These are phyloP conservation scores for Babyrousa celebensis DNA, from an alignment of 2,797 vertebrate genomes.

Conservation along the genomic window DNA sequence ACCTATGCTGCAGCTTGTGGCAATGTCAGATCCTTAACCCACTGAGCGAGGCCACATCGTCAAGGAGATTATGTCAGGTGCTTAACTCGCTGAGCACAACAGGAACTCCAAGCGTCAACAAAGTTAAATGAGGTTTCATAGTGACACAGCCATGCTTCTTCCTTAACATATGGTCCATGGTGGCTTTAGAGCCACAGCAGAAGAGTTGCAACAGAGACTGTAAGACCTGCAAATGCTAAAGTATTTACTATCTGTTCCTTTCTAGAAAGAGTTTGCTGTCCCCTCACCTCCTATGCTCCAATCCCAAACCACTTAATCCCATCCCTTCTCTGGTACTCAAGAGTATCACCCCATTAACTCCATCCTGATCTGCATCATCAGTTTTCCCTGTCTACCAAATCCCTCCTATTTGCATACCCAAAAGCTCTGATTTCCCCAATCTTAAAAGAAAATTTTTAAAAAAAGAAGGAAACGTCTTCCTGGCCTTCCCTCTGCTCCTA, in stretches of 20 bases:
- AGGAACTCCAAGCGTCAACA: too few species aligned
- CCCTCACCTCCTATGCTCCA: background rate
- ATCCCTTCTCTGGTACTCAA: background rate
- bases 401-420: background rate
- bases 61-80: too few species aligned
- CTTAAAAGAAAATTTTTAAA: background rate
- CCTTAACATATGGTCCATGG: rapidly evolving
- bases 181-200: background rate
- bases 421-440: background rate
- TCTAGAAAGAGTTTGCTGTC: background rate
- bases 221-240: background rate
- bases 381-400: background rate
- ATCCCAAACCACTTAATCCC: background rate
- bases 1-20: too few species aligned
- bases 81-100: too few species aligned
- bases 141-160: background rate
- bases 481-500: background rate
- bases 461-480: background rate
- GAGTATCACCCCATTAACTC: background rate
- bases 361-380: background rate
- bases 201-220: background rate
- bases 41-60: too few species aligned
- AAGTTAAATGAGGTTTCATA: background rate
- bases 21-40: too few species aligned
- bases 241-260: background rate